Conservation (phyloP, 92 coral and sea anemone species). For the Parazoanthus atlanticus region DNA sequence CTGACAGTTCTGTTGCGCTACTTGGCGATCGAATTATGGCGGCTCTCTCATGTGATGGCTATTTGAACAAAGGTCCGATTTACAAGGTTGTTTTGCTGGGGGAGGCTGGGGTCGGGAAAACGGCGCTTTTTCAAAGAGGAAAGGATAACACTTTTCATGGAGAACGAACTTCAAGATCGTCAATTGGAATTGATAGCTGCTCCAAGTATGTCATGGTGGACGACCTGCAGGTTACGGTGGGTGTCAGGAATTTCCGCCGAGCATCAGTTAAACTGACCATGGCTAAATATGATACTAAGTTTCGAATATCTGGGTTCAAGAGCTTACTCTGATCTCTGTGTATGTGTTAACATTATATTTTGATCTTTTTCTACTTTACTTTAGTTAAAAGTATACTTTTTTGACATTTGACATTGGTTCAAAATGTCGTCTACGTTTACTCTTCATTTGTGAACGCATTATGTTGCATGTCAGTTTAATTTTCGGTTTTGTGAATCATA, state of each 20-base stretch:
- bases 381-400: too few relatives aligned
- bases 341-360: too few relatives aligned
- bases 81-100: constrained; percentile 92
- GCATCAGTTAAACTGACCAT: too few relatives aligned
- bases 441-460: too few relatives aligned
- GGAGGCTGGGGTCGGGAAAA: constrained; percentile 94
- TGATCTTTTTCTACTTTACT: too few relatives aligned
- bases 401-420: too few relatives aligned
- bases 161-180: constrained; percentile 55
- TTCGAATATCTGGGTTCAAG: not conserved
- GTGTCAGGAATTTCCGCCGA: not conserved
- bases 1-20: not conserved
- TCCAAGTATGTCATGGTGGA: constrained; percentile 76
- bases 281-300: too few relatives aligned
- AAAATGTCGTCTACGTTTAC: too few relatives aligned
- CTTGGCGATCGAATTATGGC: constrained; percentile 44
- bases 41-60: constrained; percentile 64
- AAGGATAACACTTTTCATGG: constrained; percentile 77
- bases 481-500: too few relatives aligned
- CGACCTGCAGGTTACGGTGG: constrained; percentile 83
- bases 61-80: constrained; percentile 69
- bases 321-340: not conserved
- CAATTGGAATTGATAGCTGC: constrained; percentile 90
- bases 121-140: constrained; percentile 80
- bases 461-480: too few relatives aligned